Conservation (phyloP, 2,113 vertebrate species). For the Rafetus swinhoei region DNA sequence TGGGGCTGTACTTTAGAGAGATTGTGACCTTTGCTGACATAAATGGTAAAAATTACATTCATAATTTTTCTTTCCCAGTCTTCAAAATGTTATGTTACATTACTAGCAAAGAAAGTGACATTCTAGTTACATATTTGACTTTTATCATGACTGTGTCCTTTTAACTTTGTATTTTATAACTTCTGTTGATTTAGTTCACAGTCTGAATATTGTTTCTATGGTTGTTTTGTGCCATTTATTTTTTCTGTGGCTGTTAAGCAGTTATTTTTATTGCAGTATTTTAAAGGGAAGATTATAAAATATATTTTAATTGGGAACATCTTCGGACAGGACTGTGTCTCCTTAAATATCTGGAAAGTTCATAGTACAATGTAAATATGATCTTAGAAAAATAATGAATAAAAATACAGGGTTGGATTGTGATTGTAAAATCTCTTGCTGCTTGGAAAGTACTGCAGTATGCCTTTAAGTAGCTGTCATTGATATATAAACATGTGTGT, state of each 20-base stretch:
- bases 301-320: neutral
- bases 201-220: neutral
- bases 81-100: constrained; percentile 26
- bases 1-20: neutral
- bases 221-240: neutral
- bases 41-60: constrained; percentile 25
- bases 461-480: neutral
- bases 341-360: neutral
- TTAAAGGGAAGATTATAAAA: neutral
- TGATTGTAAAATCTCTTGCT: neutral
- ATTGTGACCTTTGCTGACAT: constrained; percentile 20
- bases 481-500: neutral
- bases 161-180: neutral
- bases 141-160: constrained; percentile 3
- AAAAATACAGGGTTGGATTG: neutral
- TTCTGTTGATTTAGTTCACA: neutral
- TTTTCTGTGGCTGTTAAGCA: neutral
- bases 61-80: neutral
- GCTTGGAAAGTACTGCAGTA: neutral
- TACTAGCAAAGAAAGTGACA: neutral
- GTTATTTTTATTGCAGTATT: neutral
- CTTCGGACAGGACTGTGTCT: neutral
- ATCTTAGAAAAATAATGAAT: neutral
- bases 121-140: neutral
- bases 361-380: neutral